Base-by-base conservation (phyloP, 2,888 invertebrate genomes). In the Drosophila fungiperda region DNA sequence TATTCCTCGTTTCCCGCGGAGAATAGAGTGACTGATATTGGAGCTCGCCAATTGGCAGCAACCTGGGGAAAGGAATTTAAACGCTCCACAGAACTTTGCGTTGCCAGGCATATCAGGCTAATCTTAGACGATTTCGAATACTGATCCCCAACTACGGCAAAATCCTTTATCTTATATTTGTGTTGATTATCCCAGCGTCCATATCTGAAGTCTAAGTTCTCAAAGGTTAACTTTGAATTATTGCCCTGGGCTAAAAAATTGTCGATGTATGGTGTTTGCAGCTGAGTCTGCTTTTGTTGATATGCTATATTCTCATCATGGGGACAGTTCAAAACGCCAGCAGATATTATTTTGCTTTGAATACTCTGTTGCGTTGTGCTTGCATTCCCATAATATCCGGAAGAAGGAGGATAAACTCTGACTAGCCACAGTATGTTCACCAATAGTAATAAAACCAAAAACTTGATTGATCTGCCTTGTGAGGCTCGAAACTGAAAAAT, bases 1-100 rank as follows among this genome's bases (percentile, higher is more conserved):
- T 97, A 95, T 91, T 98, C 98, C 69, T 96, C 95, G 83, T 96
- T 96, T 4, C 96, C 96, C 17, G 96, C 96, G 0, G 96, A 96
- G 91, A 96, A 98, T 0, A 97, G 94, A 0, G 97, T 97, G 0
- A 96, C 95, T 0, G 98, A 98, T 83, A 98, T 96, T 0, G 97
- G 96, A 0, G 97, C 98, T 9, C 95, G 94, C 98, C 98, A 98
- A 85, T 97, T 96, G 55, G 96, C 95, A 0, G 96, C 96, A 45
- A 97, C 96, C 82, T 96, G 95, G 0, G 97, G 95, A 23, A 98
- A 92, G 48, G 97, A 97, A 78, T 95, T 95, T 11, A 98, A 93
- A 73, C 97, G 95, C 87, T 98, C 98, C 58, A 98, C 94, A 0
- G 98, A 98, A 82, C 96, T 96, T 92, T 98, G 97, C 0, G 97